A percentile compares a stretch with the other conserved stretches of the same genome.
Conservation (phyloP, 2,888 invertebrate genomes). For the Scaptomyza tumidula region DNA sequence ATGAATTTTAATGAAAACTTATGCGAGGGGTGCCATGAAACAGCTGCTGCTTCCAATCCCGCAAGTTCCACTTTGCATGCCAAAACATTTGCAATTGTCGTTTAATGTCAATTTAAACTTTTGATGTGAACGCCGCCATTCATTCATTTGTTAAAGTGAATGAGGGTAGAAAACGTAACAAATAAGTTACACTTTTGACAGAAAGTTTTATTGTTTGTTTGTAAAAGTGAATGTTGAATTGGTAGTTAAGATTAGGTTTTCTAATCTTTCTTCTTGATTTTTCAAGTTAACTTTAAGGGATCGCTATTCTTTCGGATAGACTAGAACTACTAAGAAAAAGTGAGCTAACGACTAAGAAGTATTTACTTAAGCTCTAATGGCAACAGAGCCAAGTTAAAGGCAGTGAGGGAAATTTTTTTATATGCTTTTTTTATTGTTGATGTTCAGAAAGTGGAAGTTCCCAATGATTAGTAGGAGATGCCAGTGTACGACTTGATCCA, state of each 20-base stretch:
- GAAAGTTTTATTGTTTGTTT: constrained; percentile 30
- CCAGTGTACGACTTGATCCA: constrained; percentile 72
- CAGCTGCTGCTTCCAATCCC: constrained; percentile 47
- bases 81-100: constrained; percentile 55
- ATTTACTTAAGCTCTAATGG: no score
- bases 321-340: no score
- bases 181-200: constrained; percentile 21
- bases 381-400: background rate
- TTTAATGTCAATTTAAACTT: constrained; percentile 65
- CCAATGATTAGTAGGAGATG: constrained; percentile 40
- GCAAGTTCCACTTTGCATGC: constrained; percentile 22
- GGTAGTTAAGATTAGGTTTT: background rate
- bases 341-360: no score
- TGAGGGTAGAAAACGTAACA: background rate
- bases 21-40: constrained; percentile 34
- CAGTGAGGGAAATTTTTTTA: background rate
- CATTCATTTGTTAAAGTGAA: constrained; percentile 22
- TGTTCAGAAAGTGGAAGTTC: constrained; percentile 22
- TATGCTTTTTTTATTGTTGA: background rate
- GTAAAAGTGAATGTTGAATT: constrained; percentile 12
- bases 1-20: constrained; percentile 76
- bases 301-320: no score
- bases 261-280: no score
- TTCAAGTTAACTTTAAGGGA: no score
- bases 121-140: constrained; percentile 51